These are phyloP conservation scores for Neodiprion pinetum DNA, from an alignment of 1,140 invertebrate genomes.

Conservation along the genomic window DNA sequence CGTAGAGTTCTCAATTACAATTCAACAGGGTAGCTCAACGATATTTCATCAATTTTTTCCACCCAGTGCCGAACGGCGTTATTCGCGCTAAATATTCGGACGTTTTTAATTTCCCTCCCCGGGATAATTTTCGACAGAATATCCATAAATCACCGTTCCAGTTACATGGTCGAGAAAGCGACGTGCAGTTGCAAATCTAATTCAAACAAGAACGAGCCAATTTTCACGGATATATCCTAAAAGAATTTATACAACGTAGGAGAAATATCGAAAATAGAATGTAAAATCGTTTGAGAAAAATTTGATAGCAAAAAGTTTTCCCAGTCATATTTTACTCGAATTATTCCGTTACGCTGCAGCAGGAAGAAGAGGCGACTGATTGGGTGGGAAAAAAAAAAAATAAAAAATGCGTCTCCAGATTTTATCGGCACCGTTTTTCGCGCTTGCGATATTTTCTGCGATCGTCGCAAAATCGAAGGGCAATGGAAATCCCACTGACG, in stretches of 20 bases:
- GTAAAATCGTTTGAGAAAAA: no score
- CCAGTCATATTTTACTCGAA: no score
- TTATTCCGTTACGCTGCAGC: background rate
- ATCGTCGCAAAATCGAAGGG: background rate
- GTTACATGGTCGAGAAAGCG: no score
- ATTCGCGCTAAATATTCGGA: slow-evolving; percentile 52
- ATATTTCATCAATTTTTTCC: slow-evolving; percentile 51
- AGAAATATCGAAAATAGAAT: no score
- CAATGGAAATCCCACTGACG: background rate
- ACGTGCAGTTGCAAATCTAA: no score
- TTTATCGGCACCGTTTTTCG: background rate
- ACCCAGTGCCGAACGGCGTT: background rate
- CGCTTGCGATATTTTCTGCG: background rate
- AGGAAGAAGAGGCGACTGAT: background rate
- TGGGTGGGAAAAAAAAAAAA: background rate
- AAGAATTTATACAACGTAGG: no score
- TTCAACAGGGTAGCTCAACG: slow-evolving; percentile 43
- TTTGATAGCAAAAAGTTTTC: no score
- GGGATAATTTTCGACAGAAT: background rate
- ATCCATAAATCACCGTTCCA: no score
- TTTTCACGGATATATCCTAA: no score
- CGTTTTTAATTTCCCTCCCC: slow-evolving; percentile 59
- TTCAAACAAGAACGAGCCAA: no score
- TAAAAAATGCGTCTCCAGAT: background rate
- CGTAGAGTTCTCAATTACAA: slow-evolving; percentile 46